Evolutionary conservation across 2,113 vertebrate species (phyloP), one percentile per base, ranked within the genome.

Genomic region (Cottus gobio): DNA sequence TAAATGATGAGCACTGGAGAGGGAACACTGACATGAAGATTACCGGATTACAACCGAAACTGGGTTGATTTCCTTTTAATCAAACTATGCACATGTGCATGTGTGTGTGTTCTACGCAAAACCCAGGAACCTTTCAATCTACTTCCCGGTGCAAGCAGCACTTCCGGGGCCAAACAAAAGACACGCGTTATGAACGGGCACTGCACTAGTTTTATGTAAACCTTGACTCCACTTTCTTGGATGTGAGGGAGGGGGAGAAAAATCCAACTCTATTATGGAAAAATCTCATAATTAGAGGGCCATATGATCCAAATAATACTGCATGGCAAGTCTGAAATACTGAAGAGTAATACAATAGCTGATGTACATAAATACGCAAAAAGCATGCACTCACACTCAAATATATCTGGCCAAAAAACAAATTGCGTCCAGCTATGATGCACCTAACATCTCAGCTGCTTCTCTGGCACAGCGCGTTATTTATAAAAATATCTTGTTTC

Each of bases 1-100:
- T 91, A 78, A 91, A 88, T 74, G 62, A 91, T 87, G 73, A 79
- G 68, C 20, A 85, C 2, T 58, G 72, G 34, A 76, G n/a, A 82
- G 60, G 64, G 75, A 82, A 54, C 0, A 20, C 31, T 56, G 84
- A 75, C 34, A 63, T 72, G 71, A 62, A 74, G 37, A 28, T 64
- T 28, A 79, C 26, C 74, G 22, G 80, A 89, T 73, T 70, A 68
- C 67, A 75, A 71, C 56, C n/a, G 18, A 82, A 71, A 81, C 42
- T 48, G 20, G 61, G 46, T 63, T 20, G 3, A 72, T 72, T 58
- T 48, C 24, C 28, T 71, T 84, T 83, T 30, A 57, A 57, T 65
- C 73, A 73, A 82, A 30, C 56, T 7, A 8, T 2, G 6, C 24
- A 8, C 3, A 4, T 9, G 52, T 9, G 2, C 5, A 7, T 22